Evolutionary conservation across 2,888 invertebrate species (phyloP).

Genomic region (Pilophorus perplexus): DNA sequence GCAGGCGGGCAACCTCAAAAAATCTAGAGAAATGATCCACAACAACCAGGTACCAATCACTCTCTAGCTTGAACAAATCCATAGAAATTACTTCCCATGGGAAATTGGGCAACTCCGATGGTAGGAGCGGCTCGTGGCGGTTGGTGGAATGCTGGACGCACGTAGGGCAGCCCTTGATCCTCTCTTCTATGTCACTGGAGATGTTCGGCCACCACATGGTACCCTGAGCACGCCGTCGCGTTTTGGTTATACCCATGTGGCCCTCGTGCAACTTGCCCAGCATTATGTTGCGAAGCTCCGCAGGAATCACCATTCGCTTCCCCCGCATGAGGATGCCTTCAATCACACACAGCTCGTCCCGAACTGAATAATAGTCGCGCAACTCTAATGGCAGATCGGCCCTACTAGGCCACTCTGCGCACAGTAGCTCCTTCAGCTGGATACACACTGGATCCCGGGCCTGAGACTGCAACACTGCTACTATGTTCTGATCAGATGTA

Average conservation of each 20-base stretch:
- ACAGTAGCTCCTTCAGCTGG: no score
- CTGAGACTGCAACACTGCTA: no score
- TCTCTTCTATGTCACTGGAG: conserved; percentile 16
- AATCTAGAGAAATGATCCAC: conserved; percentile 20
- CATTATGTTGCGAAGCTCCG: no score
- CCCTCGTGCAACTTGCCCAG: conserved; percentile 26
- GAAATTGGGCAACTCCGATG: conserved; percentile 1
- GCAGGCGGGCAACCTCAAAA: conserved; percentile 2
- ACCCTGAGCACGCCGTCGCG: conserved; percentile 1
- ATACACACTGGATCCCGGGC: no score
- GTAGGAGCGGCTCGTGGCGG: conserved; percentile 20
- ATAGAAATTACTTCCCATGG: conserved; percentile 26
- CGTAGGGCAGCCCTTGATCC: background rate
- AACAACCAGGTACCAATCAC: background rate
- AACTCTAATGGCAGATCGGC: no score
- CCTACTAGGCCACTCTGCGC: no score
- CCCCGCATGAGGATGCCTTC: conserved; percentile 4
- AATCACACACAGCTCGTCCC: background rate
- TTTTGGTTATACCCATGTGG: conserved; percentile 27
- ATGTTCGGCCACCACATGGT: conserved; percentile 33
- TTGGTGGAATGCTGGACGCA: conserved; percentile 18
- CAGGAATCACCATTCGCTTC: no score
- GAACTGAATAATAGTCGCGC: no score
- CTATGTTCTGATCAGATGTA: no score
- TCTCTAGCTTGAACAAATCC: no score